These are phyloP conservation scores for Cyclina sinensis DNA, from an alignment of 1,140 invertebrate species.

Conservation along the genomic window DNA sequence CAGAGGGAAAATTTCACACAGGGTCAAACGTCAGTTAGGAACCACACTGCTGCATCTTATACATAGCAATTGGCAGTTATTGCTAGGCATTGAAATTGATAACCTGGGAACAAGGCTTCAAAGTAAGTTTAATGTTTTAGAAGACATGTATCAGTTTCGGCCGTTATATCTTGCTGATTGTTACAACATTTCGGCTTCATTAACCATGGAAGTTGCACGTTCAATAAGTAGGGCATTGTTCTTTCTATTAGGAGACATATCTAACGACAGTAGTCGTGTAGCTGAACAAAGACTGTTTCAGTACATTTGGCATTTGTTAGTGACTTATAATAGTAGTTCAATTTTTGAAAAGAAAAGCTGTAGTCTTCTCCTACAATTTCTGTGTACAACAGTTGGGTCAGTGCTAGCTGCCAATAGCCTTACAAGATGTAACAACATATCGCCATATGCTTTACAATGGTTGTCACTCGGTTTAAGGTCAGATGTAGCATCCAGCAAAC, in stretches of 20 bases:
- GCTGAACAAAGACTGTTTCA: too few relatives aligned
- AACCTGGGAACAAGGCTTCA: neutral
- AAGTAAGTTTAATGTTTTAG: too few relatives aligned
- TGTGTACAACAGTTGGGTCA: neutral
- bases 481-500: neutral
- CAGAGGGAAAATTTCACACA: neutral
- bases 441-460: neutral
- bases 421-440: neutral
- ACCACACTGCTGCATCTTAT: neutral
- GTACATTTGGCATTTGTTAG: too few relatives aligned
- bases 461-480: neutral
- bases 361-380: too few relatives aligned
- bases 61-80: neutral
- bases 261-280: neutral
- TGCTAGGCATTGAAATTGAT: neutral
- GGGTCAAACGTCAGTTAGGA: neutral
- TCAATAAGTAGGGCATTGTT: neutral
- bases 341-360: too few relatives aligned
- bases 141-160: neutral
- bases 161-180: too few relatives aligned
- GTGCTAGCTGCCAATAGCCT: neutral
- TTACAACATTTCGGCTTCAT: neutral
- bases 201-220: neutral
- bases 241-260: too few relatives aligned
- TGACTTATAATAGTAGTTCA: too few relatives aligned